These are phyloP conservation scores for Chloroclystis v-ata DNA, from an alignment of 2,888 invertebrate species.

Conservation along the genomic window DNA sequence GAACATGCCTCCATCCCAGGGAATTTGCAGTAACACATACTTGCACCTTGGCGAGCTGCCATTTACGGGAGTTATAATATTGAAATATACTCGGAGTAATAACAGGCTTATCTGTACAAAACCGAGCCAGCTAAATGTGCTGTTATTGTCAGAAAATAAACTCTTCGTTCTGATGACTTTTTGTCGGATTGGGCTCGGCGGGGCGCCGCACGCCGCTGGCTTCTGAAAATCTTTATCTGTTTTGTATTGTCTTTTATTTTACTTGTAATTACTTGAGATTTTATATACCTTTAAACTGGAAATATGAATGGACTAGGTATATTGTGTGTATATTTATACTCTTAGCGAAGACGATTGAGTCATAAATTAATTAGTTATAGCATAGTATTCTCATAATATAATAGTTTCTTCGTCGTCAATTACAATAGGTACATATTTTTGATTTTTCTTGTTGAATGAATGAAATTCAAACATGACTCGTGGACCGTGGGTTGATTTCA, in stretches of 20 bases:
- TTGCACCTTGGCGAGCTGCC: constrained; percentile 31
- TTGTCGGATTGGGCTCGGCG: constrained; percentile 16
- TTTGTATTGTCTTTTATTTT: background rate
- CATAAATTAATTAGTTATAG: no score
- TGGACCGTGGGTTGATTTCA: no score
- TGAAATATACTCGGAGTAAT: constrained; percentile 30
- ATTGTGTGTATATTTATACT: no score
- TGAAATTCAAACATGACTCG: no score
- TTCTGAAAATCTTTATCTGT: constrained; percentile 5
- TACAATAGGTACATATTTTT: no score
- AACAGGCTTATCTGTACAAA: constrained; percentile 31
- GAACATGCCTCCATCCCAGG: constrained; percentile 16
- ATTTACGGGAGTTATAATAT: constrained; percentile 32
- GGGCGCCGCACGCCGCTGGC: constrained; percentile 7
- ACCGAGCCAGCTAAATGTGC: constrained; percentile 29
- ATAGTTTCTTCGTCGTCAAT: no score
- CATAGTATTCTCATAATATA: no score
- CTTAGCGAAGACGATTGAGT: no score
- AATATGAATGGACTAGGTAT: no score
- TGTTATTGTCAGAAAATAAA: constrained; percentile 23
- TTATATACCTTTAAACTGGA: no score
- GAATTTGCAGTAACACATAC: constrained; percentile 25
- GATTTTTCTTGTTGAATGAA: no score
- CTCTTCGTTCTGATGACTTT: constrained; percentile 22
- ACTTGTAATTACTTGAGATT: background rate